Evolutionary conservation across 2,113 vertebrate genomes (phyloP).

Genomic region (Eclectus roratus): DNA sequence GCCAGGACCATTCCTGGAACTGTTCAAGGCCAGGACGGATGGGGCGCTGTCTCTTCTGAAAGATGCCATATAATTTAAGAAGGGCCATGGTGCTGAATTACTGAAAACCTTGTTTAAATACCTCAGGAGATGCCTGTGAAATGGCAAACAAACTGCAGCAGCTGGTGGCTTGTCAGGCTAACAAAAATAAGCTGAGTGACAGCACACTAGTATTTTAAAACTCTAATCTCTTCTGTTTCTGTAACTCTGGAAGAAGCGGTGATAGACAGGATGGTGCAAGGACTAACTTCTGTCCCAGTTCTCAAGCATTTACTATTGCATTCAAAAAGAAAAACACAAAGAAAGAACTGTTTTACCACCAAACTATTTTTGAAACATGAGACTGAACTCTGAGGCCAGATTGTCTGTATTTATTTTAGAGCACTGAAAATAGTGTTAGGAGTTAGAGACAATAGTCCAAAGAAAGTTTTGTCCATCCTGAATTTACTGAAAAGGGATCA

Average conservation of each 20-base stretch:
- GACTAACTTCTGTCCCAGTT: conserved; percentile 13
- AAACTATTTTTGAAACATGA: conserved; percentile 1
- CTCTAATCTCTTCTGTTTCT: not conserved
- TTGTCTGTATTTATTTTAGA: not conserved
- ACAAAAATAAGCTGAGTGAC: not conserved
- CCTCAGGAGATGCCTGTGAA: not conserved
- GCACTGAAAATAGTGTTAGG: not conserved
- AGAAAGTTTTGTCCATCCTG: not conserved
- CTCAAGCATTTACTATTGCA: not conserved
- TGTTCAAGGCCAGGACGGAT: not conserved
- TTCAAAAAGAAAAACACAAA: not conserved
- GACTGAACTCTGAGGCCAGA: not conserved
- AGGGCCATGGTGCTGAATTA: not conserved
- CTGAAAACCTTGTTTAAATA: not conserved
- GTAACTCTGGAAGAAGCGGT: not conserved
- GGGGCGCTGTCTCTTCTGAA: not conserved
- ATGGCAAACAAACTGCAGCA: not conserved
- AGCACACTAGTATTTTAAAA: not conserved
- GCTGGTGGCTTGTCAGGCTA: conserved; percentile 13
- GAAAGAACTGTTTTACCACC: not conserved
- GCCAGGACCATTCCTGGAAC: not conserved
- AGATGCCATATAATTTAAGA: not conserved
- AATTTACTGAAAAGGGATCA: not conserved
- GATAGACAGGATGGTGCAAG: not conserved
- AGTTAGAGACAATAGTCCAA: not conserved